Evolutionary conservation across 2,113 vertebrate species (phyloP).

Genomic region (Lasiurus borealis): DNA sequence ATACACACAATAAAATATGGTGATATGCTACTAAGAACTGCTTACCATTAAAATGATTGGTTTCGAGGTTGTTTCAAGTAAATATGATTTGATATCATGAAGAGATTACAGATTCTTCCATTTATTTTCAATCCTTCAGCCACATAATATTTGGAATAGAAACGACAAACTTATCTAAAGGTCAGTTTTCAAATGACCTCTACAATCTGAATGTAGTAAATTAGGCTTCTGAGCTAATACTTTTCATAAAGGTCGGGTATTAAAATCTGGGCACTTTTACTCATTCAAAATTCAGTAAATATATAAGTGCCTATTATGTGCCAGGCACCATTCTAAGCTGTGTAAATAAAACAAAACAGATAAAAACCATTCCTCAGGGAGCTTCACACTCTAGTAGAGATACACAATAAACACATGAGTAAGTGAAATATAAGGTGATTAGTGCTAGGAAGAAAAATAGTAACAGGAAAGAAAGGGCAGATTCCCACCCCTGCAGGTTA

Average conservation of each 20-base stretch:
- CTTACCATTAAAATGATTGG: background rate
- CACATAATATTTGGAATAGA: constrained; percentile 12
- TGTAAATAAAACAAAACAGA: background rate
- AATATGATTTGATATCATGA: background rate
- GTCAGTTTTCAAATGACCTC: constrained; percentile 34
- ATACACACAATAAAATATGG: background rate
- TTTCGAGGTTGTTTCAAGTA: background rate
- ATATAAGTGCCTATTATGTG: background rate
- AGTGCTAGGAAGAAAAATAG: background rate
- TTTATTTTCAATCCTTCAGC: constrained; percentile 26
- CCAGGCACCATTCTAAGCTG: background rate
- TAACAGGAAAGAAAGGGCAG: background rate
- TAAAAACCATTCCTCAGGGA: background rate
- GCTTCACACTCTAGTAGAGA: background rate
- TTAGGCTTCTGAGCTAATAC: constrained; percentile 4
- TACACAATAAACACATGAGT: background rate
- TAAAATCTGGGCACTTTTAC: background rate
- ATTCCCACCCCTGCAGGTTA: background rate
- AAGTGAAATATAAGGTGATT: background rate
- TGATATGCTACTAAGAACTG: background rate
- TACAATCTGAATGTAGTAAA: constrained; percentile 30
- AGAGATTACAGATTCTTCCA: constrained; percentile 18
- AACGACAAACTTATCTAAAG: constrained; percentile 23
- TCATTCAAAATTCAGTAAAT: constrained; percentile 10
- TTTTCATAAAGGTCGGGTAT: constrained; percentile 28